Conservation (phyloP, 2,888 invertebrate genomes). For the Alentia gelatinosa region DNA sequence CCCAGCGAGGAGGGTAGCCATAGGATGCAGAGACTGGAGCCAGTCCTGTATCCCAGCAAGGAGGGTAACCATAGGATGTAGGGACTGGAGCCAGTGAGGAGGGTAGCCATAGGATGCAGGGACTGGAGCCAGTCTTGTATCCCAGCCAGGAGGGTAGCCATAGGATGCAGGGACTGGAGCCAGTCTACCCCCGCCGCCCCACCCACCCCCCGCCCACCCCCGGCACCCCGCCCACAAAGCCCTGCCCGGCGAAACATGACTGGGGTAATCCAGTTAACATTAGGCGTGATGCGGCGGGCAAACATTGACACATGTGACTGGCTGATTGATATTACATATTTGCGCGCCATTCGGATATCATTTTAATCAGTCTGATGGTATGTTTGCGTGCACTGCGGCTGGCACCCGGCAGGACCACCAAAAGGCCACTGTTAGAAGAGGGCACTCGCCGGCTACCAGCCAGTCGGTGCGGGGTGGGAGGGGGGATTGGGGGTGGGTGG, state of each 20-base stretch:
- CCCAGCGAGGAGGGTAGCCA: too few relatives aligned
- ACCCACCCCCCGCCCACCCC: background rate
- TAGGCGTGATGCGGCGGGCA: conserved; percentile 42
- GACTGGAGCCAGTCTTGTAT: too few relatives aligned
- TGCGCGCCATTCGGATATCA: conserved; percentile 52
- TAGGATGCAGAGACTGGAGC: too few relatives aligned
- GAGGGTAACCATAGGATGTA: too few relatives aligned
- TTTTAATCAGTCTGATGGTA: conserved; percentile 51
- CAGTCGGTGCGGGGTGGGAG: too few relatives aligned
- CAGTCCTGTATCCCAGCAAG: too few relatives aligned
- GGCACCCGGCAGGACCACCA: background rate
- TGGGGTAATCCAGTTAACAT: conserved; percentile 56
- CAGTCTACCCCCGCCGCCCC: too few relatives aligned
- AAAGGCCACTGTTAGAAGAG: background rate
- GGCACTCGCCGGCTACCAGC: background rate
- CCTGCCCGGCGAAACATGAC: conserved; percentile 23
- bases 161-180: too few relatives aligned
- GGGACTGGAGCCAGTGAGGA: too few relatives aligned
- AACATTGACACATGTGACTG: conserved; percentile 52
- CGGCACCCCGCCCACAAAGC: background rate
- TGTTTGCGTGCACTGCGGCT: conserved; percentile 1
- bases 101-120: too few relatives aligned
- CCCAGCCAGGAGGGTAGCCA: too few relatives aligned
- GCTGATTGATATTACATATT: conserved; percentile 55
- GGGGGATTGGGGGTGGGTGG: too few relatives aligned